Evolutionary conservation across 2,888 invertebrate genomes (phyloP), one percentile per base, ranked within the genome.

Genomic region (Scaptomyza reducta): DNA sequence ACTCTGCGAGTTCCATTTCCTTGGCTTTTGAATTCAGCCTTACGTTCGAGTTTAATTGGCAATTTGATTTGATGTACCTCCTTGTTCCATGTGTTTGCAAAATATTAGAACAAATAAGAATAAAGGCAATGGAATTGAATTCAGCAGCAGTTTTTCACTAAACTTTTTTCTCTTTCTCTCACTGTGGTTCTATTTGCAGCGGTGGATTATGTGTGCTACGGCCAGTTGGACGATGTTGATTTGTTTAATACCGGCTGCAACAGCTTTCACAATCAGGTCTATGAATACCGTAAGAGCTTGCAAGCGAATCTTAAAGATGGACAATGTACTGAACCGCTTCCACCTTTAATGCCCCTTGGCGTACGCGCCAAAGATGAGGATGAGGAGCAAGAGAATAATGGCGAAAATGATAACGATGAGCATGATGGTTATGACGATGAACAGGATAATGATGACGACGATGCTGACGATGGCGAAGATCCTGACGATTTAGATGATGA

Each of bases 111-210:
- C 84, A 69, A 71, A 72, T 73, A 77, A 54, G 89, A 69, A 71
- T 67, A 77, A 77, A 54, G 90, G 90, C 90, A 90, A 90, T 90
- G 90, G 89, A 90, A 90, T 87, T 64, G 89, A 88, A 86, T 79
- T 71, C 68, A 62, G 87, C 87, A 81, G 87, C 61, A 86, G 82
- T 83, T 88, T 82, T 82, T 86, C 77, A 42, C 40, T 69, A 67
- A 68, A 62, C 41, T 40, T 49, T 4, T 14, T 29, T 33, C 50
- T 41, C 33, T 65, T 38, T 57, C 40, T 70, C 49, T 65, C 54
- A 58, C 33, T 35, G 54, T 25, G 58, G 44, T 25, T 16, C 64
- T 6, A 11, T 87, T 87, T 89, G n/a, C 74, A 90, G 90, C 90
- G 35, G 88, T 90, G 13, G 90, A 90, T 47, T 90, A 90, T 54